phyloP scores from a whole-genome alignment of 2,113 vertebrate genomes.

The Vicugna pacos region DNA sequence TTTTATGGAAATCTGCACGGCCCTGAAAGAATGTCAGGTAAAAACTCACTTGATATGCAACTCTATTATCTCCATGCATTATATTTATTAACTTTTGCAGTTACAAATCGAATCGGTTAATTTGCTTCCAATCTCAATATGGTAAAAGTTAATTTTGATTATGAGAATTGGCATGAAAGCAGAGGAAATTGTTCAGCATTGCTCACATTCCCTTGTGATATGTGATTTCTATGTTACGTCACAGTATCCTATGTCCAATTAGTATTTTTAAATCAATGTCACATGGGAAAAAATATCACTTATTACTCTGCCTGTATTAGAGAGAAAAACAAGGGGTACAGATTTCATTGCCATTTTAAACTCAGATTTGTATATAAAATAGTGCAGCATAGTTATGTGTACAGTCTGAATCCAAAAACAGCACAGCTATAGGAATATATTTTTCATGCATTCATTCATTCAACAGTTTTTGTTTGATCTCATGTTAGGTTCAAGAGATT shows the following conservation, averaged over 20 bases:
- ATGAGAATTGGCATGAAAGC: not conserved
- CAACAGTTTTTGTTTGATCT: not conserved
- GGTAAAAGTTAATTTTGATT: not conserved
- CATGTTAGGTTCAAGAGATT: not conserved
- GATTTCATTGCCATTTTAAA: not conserved
- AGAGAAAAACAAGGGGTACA: not conserved
- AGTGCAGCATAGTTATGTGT: not conserved
- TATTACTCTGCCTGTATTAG: not conserved
- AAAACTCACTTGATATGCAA: not conserved
- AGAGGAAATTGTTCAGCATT: not conserved
- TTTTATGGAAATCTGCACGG: not conserved
- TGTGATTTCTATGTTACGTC: not conserved
- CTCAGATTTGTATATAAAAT: not conserved
- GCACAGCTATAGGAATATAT: not conserved
- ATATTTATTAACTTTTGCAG: not conserved
- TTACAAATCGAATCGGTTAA: not conserved
- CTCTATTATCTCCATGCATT: not conserved
- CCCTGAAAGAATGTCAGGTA: not conserved
- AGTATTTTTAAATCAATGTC: not conserved
- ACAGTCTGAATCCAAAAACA: not conserved
- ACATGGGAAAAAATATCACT: not conserved
- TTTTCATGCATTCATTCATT: slow-evolving; percentile 35
- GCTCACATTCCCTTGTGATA: not conserved
- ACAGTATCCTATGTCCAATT: not conserved
- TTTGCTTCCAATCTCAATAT: not conserved